phyloP scores from a whole-genome alignment of 2,113 vertebrate genomes.

The Arenaria interpres region DNA sequence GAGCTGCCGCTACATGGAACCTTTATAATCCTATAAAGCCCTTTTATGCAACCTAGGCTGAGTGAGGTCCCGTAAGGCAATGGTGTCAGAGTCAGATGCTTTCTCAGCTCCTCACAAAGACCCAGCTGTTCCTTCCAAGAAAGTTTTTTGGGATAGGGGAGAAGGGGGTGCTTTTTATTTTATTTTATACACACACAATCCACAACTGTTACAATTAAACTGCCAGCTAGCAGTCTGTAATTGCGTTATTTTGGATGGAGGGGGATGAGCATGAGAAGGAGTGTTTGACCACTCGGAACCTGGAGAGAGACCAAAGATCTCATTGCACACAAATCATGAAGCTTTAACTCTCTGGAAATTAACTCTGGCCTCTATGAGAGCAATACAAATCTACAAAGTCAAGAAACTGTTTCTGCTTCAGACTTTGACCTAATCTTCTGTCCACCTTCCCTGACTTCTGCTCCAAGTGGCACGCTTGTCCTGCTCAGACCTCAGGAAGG shows the following conservation, averaged over 20 bases:
- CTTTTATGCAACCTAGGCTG: slow-evolving; percentile 50
- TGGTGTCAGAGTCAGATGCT: slow-evolving; percentile 28
- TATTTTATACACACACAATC: background rate
- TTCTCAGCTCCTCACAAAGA: slow-evolving; percentile 40
- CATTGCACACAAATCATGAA: background rate
- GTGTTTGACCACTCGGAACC: background rate
- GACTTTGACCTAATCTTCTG: background rate
- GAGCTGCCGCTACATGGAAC: slow-evolving; percentile 25
- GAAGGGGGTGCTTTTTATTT: background rate
- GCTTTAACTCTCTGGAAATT: background rate
- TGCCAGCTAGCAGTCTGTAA: background rate
- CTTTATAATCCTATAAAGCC: slow-evolving; percentile 62
- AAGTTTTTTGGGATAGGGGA: background rate
- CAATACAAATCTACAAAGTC: background rate
- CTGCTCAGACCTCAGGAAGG: background rate
- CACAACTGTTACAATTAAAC: background rate
- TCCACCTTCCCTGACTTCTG: background rate
- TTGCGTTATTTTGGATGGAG: background rate
- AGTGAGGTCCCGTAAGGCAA: slow-evolving; percentile 52
- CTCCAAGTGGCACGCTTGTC: background rate
- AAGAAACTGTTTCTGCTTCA: background rate
- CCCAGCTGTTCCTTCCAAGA: slow-evolving; percentile 2
- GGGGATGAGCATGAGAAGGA: background rate
- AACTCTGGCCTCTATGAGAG: background rate
- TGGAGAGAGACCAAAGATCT: background rate